These are phyloP conservation scores for Ptilodon capucinus DNA, from an alignment of 2,888 invertebrate species.

Conservation along the genomic window DNA sequence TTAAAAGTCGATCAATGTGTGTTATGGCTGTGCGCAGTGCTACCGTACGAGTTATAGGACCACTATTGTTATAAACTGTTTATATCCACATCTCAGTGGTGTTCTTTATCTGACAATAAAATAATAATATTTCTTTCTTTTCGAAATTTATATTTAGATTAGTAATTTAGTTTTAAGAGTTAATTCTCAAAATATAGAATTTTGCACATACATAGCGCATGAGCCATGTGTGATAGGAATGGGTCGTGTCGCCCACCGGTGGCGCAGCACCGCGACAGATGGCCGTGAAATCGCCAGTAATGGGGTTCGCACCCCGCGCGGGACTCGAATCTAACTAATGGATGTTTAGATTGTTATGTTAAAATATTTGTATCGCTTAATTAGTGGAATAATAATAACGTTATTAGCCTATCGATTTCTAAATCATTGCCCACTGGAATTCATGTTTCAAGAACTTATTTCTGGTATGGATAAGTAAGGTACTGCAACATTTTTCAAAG, in stretches of 20 bases:
- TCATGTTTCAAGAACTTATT: too few relatives aligned
- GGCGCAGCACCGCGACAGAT: constrained; percentile 40
- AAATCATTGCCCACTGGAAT: not conserved
- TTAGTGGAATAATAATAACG: not conserved
- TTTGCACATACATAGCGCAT: not conserved
- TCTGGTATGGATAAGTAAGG: not conserved
- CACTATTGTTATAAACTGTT: too few relatives aligned
- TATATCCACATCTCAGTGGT: too few relatives aligned
- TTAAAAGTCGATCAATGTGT: not conserved
- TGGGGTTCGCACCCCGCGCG: constrained; percentile 13
- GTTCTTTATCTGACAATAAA: too few relatives aligned
- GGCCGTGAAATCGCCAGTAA: constrained; percentile 48
- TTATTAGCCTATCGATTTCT: not conserved
- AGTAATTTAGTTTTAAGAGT: too few relatives aligned
- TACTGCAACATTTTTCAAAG: not conserved
- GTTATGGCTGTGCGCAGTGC: not conserved
- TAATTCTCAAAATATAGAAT: too few relatives aligned
- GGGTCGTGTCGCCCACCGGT: constrained; percentile 9
- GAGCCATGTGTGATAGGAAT: not conserved
- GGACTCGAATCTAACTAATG: not conserved
- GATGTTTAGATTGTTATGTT: not conserved
- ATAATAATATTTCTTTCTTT: too few relatives aligned
- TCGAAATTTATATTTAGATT: too few relatives aligned
- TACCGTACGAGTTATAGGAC: too few relatives aligned
- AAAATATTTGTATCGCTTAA: not conserved